Evolutionary conservation across 2,888 invertebrate species (phyloP).

Genomic region (Tethea ocularis): DNA sequence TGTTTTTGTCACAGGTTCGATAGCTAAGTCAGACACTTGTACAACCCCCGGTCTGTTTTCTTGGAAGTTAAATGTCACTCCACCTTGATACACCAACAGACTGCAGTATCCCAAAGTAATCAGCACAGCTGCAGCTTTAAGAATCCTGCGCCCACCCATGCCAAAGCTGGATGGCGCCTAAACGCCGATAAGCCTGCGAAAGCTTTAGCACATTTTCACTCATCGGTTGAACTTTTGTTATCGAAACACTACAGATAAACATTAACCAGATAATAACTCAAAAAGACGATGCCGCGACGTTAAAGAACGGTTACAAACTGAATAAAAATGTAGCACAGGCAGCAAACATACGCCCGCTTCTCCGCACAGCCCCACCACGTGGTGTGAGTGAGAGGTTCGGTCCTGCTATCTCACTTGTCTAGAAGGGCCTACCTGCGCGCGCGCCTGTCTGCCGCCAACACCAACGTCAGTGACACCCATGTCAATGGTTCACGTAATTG

Average conservation of each 20-base stretch:
- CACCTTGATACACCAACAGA: conserved; percentile 85
- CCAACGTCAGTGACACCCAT: conserved; percentile 73
- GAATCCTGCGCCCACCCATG: conserved; percentile 76
- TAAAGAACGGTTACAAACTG: conserved; percentile 80
- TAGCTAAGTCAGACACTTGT: conserved; percentile 72
- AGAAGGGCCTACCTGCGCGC: conserved; percentile 75
- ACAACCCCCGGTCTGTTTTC: conserved; percentile 71
- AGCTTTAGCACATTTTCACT: conserved; percentile 68
- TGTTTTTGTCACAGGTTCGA: conserved; percentile 81
- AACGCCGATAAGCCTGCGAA: conserved; percentile 62
- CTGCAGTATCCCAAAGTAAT: conserved; percentile 85
- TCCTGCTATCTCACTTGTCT: conserved; percentile 36
- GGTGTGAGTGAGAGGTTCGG: conserved; percentile 60
- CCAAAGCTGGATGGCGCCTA: conserved; percentile 68
- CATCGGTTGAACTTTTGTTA: conserved; percentile 75
- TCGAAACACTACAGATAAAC: conserved; percentile 66
- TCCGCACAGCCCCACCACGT: conserved; percentile 72
- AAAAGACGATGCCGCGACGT: conserved; percentile 47
- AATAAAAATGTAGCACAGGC: conserved; percentile 83
- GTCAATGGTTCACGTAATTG: conserved; percentile 78
- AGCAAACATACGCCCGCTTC: conserved; percentile 74
- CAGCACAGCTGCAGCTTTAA: conserved; percentile 79
- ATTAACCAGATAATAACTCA: conserved; percentile 37
- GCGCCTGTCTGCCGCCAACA: conserved; percentile 68
- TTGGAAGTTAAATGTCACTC: conserved; percentile 77